A percentile compares a stretch with the other conserved stretches of the same genome.
phyloP scores from a whole-genome alignment of 2,888 invertebrate genomes.

The Yponomeuta cagnagella region DNA sequence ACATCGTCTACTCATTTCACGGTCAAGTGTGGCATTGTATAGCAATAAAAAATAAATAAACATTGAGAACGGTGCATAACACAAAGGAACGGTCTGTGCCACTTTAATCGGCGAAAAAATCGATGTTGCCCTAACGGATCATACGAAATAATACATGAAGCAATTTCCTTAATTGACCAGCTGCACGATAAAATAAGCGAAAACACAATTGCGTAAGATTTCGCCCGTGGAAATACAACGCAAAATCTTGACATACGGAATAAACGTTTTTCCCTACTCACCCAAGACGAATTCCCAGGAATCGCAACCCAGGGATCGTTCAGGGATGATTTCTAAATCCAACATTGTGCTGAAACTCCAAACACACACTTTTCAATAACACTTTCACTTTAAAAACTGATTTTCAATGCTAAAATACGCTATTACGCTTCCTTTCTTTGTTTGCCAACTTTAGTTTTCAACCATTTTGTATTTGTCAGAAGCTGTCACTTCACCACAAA shows the following conservation, averaged over 20 bases:
- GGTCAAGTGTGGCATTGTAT: constrained; percentile 60
- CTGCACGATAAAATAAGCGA: constrained; percentile 37
- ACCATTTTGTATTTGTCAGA: constrained; percentile 77
- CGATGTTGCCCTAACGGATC: constrained; percentile 37
- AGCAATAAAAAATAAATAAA: constrained; percentile 49
- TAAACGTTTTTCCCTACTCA: constrained; percentile 75
- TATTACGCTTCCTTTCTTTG: constrained; percentile 74
- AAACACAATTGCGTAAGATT: constrained; percentile 65
- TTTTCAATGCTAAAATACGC: constrained; percentile 57
- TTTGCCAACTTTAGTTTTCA: constrained; percentile 76
- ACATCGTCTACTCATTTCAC: constrained; percentile 42
- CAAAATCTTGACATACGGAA: constrained; percentile 70
- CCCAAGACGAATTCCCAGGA: constrained; percentile 98
- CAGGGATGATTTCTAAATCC: constrained; percentile 97
- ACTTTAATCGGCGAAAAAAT: constrained; percentile 53
- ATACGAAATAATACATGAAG: neutral
- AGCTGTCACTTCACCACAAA: constrained; percentile 72
- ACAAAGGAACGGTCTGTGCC: constrained; percentile 58
- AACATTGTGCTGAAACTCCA: constrained; percentile 87
- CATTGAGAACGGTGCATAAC: constrained; percentile 34
- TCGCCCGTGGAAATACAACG: constrained; percentile 64
- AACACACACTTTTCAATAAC: constrained; percentile 85
- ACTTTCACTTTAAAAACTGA: constrained; percentile 63
- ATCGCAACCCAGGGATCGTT: constrained; percentile 96
- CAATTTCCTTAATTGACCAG: constrained; percentile 11